Evolutionary conservation across 2,888 invertebrate species (phyloP), one percentile per base, ranked within the genome.

Genomic region (Diaperis boleti): DNA sequence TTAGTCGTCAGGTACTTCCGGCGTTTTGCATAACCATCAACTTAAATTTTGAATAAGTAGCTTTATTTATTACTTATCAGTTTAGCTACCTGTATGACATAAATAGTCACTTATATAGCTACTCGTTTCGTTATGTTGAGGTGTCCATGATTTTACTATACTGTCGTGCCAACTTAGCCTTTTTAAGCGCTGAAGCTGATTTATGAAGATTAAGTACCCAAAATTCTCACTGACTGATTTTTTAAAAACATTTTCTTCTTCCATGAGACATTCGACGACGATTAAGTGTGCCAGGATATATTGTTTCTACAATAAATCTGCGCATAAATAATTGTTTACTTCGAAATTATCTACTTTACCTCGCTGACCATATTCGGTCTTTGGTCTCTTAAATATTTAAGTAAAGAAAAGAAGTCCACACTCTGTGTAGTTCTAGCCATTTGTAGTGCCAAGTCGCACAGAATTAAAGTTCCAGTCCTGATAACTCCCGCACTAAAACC

Each of bases 281-380:
- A 49, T 13, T 10, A 49, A 49, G 14, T 49, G 49, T 14, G 33
- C 49, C 13, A 49, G 35, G 17, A 49, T 31, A 17, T 49, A 49
- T 11, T 49, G 49, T 18, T 49, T 49, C 49, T 33, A 18, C 7
- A 49, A 20, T 20, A 13, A n/a, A 13, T 5, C 15, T 39, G 39
- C 14, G 15, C 6, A 5, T 35, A 26, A 26, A 26, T n/a, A n/a
- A n/a, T n/a, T n/a, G n/a, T n/a, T n/a, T n/a, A n/a, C 6, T 2
- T 1, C 14, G 11, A 13, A 10, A 1, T 2, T 13, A 35, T 37
- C 14, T 37, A 33, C n/a, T 33, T 33, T 39, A 39, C 39, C 39
- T 39, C 39, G n/a, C 8, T 17, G 2, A 49, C 13, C 49, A 49
- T 49, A 18, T 49, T 49, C 11, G 35, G 33, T 33, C 49, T 49